phyloP scores from a whole-genome alignment of 2,797 vertebrate species.

The Sorex maritimensis region DNA sequence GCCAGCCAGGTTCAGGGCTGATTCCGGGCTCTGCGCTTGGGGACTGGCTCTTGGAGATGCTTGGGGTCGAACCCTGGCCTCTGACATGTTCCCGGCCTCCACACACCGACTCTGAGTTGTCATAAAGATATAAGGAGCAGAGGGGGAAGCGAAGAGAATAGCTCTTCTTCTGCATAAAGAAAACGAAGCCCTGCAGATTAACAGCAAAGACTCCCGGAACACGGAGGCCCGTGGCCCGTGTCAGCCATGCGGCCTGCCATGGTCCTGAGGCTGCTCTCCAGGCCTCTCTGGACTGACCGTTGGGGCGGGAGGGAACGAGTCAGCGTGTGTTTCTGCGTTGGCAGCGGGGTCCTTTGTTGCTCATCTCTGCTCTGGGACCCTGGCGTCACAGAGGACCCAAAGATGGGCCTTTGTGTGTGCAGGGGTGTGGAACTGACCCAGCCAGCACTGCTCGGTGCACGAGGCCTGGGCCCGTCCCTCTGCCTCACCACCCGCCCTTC shows the following conservation, averaged over 20 bases:
- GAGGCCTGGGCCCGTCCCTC: fast-evolving
- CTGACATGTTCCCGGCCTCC: too few relatives aligned
- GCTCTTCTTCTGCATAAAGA: neutral
- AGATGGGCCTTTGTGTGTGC: neutral
- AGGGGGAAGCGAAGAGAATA: conserved; percentile 24
- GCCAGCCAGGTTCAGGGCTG: too few relatives aligned
- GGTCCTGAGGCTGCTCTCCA: neutral
- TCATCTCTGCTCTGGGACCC: neutral
- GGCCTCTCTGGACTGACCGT: neutral
- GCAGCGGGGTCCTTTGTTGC: neutral
- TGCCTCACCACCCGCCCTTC: neutral
- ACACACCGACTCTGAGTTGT: conserved; percentile 20
- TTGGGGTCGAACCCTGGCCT: neutral
- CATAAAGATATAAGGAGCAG: conserved; percentile 2
- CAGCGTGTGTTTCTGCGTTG: neutral
- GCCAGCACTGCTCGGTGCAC: neutral
- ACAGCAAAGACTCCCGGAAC: neutral
- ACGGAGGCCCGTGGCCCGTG: neutral
- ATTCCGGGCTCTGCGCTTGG: too few relatives aligned
- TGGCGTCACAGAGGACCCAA: neutral
- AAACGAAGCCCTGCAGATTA: neutral
- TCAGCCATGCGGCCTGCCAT: neutral
- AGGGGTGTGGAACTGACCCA: neutral
- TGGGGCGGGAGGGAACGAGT: neutral
- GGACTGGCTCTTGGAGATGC: too few relatives aligned